Percentiles rank a stretch among this genome's conserved stretches.
phyloP scores from a whole-genome alignment of 1,140 invertebrate species.

The Palaemon carinicauda region DNA sequence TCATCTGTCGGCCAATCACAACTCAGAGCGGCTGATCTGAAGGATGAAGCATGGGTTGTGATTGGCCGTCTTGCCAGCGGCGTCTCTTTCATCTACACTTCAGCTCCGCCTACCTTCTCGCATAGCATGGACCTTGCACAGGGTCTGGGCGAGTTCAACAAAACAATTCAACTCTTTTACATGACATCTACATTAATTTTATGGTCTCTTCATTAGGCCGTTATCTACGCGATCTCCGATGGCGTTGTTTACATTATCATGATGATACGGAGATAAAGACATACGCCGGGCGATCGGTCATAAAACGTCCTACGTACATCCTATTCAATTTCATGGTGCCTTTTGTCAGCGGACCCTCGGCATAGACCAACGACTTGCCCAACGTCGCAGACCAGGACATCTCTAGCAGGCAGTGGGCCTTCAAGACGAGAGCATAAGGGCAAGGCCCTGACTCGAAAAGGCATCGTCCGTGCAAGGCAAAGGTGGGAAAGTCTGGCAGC shows the following conservation, averaged over 20 bases:
- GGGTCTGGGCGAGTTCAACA: neutral
- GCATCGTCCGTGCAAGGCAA: too few species aligned
- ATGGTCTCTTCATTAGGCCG: constrained; percentile 13
- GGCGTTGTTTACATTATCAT: neutral
- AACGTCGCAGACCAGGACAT: neutral
- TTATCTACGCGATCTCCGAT: constrained; percentile 19
- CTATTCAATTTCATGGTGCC: constrained; percentile 38
- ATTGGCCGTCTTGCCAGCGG: constrained; percentile 24
- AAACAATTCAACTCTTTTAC: constrained; percentile 29
- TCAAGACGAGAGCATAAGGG: too few species aligned
- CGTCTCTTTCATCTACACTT: constrained; percentile 34
- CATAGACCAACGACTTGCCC: neutral
- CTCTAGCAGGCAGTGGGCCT: neutral
- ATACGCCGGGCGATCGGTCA: neutral
- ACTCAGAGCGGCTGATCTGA: constrained; percentile 41
- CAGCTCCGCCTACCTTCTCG: constrained; percentile 38
- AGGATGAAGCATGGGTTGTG: constrained; percentile 16
- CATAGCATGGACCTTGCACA: neutral
- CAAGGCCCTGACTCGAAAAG: too few species aligned
- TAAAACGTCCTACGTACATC: constrained; percentile 10
- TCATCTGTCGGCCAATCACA: constrained; percentile 23
- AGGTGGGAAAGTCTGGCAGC: neutral
- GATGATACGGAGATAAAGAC: constrained; percentile 22
- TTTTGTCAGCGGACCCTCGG: constrained; percentile 15
- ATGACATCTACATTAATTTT: constrained; percentile 49